These are phyloP conservation scores for Lamprotornis superbus DNA, from an alignment of 2,113 vertebrate genomes.

Conservation along the genomic window DNA sequence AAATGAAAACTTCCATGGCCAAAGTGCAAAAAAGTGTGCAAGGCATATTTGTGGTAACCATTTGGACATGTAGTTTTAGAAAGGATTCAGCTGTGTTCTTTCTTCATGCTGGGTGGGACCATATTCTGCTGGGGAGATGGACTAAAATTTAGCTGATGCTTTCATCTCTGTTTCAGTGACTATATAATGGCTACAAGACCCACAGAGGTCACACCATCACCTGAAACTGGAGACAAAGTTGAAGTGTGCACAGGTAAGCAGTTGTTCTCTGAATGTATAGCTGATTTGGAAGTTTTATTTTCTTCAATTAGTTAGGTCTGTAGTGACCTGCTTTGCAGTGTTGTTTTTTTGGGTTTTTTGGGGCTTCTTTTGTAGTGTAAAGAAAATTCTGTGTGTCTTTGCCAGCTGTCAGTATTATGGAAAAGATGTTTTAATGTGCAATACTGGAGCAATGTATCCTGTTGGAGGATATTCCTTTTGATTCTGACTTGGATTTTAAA, in stretches of 20 bases:
- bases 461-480: not conserved
- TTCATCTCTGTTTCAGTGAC: slow-evolving; percentile 75
- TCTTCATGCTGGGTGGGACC: not conserved
- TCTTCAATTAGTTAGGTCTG: not conserved
- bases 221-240: slow-evolving; percentile 69
- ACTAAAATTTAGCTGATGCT: not conserved
- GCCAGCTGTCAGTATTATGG: not conserved
- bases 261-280: not conserved
- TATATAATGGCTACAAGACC: slow-evolving; percentile 77
- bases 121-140: not conserved
- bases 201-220: slow-evolving; percentile 63
- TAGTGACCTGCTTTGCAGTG: not conserved
- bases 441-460: not conserved
- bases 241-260: slow-evolving; percentile 82
- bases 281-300: not conserved
- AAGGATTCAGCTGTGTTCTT: not conserved
- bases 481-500: not conserved
- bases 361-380: not conserved
- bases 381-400: not conserved
- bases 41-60: not conserved
- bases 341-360: no score
- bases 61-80: not conserved
- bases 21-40: not conserved
- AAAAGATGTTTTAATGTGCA: not conserved
- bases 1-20: not conserved